phyloP scores from a whole-genome alignment of 2,113 vertebrate species.

The Passer montanus region DNA sequence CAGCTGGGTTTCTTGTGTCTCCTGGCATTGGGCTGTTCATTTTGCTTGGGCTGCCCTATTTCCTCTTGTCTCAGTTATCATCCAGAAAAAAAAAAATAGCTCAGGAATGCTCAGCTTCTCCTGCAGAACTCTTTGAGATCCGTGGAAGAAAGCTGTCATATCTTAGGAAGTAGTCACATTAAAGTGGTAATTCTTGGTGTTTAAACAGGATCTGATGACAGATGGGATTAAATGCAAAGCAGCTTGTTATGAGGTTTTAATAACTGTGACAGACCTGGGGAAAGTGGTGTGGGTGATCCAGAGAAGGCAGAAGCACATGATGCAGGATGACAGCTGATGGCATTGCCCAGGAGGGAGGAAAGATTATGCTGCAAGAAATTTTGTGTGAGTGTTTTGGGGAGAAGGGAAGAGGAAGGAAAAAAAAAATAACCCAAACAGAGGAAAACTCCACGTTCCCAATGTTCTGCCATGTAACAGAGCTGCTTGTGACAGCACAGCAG shows the following conservation, averaged over 20 bases:
- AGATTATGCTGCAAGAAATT: slow-evolving; percentile 25
- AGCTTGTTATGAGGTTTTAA: slow-evolving; percentile 42
- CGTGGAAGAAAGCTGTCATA: background rate
- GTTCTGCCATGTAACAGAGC: background rate
- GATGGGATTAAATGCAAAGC: slow-evolving; percentile 60
- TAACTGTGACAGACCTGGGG: slow-evolving; percentile 51
- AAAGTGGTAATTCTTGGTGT: slow-evolving; percentile 37
- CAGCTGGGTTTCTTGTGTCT: background rate
- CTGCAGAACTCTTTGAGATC: background rate
- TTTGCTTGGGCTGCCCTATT: background rate
- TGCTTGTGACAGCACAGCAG: background rate
- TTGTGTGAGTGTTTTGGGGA: background rate
- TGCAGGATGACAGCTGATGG: slow-evolving; percentile 19
- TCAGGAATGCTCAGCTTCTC: background rate
- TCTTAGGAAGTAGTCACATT: slow-evolving; percentile 29
- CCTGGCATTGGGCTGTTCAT: background rate
- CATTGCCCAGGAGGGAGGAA: background rate
- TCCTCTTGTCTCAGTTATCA: background rate
- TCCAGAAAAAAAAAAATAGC: background rate
- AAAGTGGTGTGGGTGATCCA: slow-evolving; percentile 2
- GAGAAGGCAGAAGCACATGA: slow-evolving; percentile 17
- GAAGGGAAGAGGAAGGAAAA: background rate
- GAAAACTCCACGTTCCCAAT: background rate
- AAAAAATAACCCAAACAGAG: background rate
- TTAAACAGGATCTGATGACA: slow-evolving; percentile 60